These are phyloP conservation scores for Eutolmus rufibarbis DNA, from an alignment of 2,888 invertebrate genomes.

Conservation along the genomic window DNA sequence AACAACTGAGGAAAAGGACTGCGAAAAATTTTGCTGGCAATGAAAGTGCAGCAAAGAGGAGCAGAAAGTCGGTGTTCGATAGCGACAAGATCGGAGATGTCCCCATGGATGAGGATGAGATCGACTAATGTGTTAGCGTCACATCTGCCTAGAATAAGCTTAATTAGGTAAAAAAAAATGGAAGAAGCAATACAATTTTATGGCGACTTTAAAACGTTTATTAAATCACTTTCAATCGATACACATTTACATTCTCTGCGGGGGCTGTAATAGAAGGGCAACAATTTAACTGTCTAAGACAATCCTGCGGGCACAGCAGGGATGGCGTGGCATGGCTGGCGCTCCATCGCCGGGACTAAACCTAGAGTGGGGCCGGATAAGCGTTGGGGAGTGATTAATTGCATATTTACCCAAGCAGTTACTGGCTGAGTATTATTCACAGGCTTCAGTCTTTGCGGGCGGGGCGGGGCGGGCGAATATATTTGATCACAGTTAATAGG, in stretches of 20 bases:
- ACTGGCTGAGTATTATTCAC: not conserved
- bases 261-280: not conserved
- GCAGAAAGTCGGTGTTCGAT: slow-evolving; percentile 64
- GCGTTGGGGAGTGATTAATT: not conserved
- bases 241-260: slow-evolving; percentile 12
- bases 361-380: not conserved
- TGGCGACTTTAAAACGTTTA: slow-evolving; percentile 8
- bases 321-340: not conserved
- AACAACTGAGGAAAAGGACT: slow-evolving; percentile 83
- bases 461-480: not conserved
- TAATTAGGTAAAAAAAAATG: not conserved
- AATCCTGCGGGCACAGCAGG: not conserved
- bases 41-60: slow-evolving; percentile 58
- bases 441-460: not conserved
- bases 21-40: slow-evolving; percentile 70
- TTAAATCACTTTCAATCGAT: slow-evolving; percentile 26
- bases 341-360: not conserved
- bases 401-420: not conserved
- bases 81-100: slow-evolving; percentile 49
- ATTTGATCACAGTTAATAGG: slow-evolving; percentile 37
- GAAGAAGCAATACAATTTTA: not conserved
- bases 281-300: not conserved
- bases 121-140: slow-evolving; percentile 27
- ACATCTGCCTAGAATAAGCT: not conserved
- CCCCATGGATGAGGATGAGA: slow-evolving; percentile 49